These are phyloP conservation scores for Rissa tridactyla DNA, from an alignment of 2,113 vertebrate genomes.

Conservation along the genomic window DNA sequence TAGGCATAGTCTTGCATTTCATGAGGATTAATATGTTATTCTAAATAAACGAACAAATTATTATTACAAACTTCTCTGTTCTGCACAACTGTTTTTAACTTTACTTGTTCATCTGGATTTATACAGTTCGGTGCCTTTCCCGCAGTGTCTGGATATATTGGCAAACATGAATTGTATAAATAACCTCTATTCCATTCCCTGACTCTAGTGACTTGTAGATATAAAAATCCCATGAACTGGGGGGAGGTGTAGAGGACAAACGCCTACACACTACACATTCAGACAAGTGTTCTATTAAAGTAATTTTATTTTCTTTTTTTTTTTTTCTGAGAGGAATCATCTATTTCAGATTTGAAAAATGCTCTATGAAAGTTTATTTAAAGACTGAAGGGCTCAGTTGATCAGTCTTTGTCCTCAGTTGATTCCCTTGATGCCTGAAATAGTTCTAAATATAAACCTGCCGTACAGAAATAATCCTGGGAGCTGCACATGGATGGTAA, in stretches of 20 bases:
- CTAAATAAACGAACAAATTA: neutral
- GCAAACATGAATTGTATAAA: neutral
- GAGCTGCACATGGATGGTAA: neutral
- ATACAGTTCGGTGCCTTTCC: neutral
- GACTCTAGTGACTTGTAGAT: neutral
- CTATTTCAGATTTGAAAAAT: neutral
- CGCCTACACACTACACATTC: neutral
- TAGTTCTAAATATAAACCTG: slow-evolving; percentile 1
- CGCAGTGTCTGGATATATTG: neutral
- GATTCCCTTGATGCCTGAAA: neutral
- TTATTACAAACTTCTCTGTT: neutral
- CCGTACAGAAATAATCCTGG: neutral
- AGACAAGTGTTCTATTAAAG: neutral
- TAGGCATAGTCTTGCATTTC: neutral
- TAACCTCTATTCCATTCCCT: neutral
- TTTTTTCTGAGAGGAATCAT: neutral
- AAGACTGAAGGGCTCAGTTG: neutral
- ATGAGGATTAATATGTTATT: neutral
- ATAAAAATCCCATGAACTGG: neutral
- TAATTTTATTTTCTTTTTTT: neutral
- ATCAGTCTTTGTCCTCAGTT: neutral
- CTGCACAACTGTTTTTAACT: neutral
- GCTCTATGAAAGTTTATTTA: neutral
- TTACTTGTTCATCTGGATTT: neutral
- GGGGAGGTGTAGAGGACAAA: neutral